Percentiles rank a stretch among this genome's conserved stretches.
These are phyloP conservation scores for Drosophila neocordata DNA, from an alignment of 1,140 invertebrate species.

Conservation along the genomic window DNA sequence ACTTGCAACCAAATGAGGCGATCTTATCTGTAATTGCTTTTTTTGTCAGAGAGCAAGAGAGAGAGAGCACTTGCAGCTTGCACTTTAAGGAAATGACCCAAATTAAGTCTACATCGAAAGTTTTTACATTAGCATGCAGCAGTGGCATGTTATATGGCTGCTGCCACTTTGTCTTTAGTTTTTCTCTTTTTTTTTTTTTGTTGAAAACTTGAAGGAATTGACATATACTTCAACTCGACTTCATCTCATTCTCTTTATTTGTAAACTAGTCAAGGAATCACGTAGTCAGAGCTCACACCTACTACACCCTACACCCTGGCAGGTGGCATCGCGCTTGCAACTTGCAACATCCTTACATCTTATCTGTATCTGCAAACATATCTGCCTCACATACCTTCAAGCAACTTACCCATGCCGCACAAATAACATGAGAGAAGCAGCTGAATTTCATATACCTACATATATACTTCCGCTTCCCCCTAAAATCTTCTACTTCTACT, in stretches of 20 bases:
- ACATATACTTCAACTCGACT: constrained; percentile 29
- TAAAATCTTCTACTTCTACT: too few species aligned
- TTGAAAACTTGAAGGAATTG: constrained; percentile 64
- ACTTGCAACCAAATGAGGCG: constrained; percentile 55
- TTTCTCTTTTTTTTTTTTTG: constrained; percentile 28
- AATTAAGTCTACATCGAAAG: constrained; percentile 64
- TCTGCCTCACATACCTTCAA: constrained; percentile 28
- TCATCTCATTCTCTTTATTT: background rate
- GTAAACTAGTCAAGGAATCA: constrained; percentile 45
- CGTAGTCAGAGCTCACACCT: constrained; percentile 45
- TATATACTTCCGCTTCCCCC: constrained; percentile 59
- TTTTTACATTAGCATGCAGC: constrained; percentile 69
- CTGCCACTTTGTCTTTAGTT: constrained; percentile 60
- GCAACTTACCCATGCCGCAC: constrained; percentile 23
- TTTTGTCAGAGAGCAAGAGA: constrained; percentile 30
- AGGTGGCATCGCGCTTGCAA: constrained; percentile 6
- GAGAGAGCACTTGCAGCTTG: constrained; percentile 20
- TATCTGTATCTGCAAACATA: constrained; percentile 74
- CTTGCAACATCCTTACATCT: constrained; percentile 45
- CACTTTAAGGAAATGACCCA: constrained; percentile 79
- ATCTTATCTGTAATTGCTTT: constrained; percentile 80
- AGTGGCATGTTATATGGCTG: constrained; percentile 12
- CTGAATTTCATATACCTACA: constrained; percentile 64
- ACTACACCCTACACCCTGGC: too few species aligned
- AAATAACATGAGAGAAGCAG: constrained; percentile 55